phyloP scores from a whole-genome alignment of 2,113 vertebrate species.

The Himantopus leucocephalus region DNA sequence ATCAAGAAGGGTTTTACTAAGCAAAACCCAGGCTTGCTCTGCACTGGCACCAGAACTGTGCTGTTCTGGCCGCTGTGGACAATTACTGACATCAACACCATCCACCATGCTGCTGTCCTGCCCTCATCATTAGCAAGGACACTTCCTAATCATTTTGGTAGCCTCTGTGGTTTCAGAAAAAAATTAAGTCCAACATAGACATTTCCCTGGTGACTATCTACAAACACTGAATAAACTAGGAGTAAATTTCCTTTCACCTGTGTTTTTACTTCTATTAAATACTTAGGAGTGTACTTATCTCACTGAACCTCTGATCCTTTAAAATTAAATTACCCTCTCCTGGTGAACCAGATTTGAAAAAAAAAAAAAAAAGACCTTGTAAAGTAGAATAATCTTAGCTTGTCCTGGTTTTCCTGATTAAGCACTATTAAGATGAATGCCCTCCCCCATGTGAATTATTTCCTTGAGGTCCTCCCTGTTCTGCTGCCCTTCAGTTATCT shows the following conservation, averaged over 20 bases:
- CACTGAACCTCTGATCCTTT: not conserved
- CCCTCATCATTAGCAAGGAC: not conserved
- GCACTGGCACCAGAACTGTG: fast-evolving
- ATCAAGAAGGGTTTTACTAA: not conserved
- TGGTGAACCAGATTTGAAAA: not conserved
- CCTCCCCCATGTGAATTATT: not conserved
- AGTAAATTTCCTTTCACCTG: not conserved
- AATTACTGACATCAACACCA: not conserved
- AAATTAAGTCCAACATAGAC: not conserved
- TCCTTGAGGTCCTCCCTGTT: not conserved
- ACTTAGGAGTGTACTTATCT: not conserved
- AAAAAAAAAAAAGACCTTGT: not conserved
- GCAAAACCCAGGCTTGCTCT: not conserved
- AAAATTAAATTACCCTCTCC: constrained; percentile 20
- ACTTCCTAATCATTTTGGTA: not conserved
- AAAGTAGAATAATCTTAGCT: not conserved
- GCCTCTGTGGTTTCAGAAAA: not conserved
- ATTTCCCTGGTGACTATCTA: not conserved
- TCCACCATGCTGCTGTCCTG: not conserved
- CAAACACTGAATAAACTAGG: not conserved
- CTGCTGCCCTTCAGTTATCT: not conserved
- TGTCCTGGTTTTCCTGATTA: constrained; percentile 17
- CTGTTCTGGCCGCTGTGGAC: not conserved
- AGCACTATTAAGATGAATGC: not conserved
- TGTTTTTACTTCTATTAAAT: not conserved